Evolutionary conservation across 2,113 vertebrate genomes (phyloP).

Genomic region (Nycticorax nycticorax): DNA sequence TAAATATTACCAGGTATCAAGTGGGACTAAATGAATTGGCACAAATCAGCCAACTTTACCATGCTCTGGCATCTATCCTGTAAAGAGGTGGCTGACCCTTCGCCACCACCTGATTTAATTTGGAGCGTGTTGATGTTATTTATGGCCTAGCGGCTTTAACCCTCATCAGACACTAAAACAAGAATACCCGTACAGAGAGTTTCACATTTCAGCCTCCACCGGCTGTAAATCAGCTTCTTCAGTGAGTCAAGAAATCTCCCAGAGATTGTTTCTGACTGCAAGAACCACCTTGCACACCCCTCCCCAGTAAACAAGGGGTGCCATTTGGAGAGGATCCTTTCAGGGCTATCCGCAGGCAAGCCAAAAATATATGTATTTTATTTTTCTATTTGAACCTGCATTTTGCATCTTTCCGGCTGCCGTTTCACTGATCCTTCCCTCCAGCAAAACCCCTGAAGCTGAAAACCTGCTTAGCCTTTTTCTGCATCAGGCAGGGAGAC

Average conservation of each 20-base stretch:
- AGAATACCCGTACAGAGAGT: background rate
- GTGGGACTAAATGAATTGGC: background rate
- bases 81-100: background rate
- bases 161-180: background rate
- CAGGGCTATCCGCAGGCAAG: background rate
- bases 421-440: background rate
- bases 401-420: background rate
- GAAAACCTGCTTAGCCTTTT: constrained; percentile 54
- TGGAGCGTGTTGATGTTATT: constrained; percentile 15
- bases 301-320: background rate
- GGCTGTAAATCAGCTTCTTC: constrained; percentile 6
- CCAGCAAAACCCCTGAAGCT: constrained; percentile 41
- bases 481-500: background rate
- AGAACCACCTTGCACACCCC: background rate
- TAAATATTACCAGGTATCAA: constrained; percentile 19
- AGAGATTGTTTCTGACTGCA: background rate
- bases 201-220: background rate
- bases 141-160: background rate
- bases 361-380: background rate
- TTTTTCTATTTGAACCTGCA: background rate
- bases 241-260: background rate
- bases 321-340: background rate
- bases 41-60: background rate
- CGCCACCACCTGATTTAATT: background rate
- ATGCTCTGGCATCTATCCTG: background rate